phyloP scores from a whole-genome alignment of 2,797 vertebrate species.

The Balearica regulorum region DNA sequence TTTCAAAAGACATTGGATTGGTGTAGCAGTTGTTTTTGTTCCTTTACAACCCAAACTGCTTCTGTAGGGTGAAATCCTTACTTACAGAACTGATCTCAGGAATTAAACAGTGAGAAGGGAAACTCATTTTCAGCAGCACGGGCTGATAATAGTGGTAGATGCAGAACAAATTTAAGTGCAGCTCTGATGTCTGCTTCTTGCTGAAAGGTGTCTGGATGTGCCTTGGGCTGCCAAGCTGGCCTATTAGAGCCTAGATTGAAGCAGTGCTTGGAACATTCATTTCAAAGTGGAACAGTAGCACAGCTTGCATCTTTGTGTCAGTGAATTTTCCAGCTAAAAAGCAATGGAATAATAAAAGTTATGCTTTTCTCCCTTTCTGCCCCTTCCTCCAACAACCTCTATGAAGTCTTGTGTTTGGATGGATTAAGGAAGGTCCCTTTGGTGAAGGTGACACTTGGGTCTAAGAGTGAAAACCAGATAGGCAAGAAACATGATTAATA shows the following conservation, averaged over 20 bases:
- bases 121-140: neutral
- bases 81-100: neutral
- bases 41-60: neutral
- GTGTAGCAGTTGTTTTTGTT: constrained; percentile 62
- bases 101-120: neutral
- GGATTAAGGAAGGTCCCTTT: neutral
- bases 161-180: neutral
- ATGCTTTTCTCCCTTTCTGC: neutral
- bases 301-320: neutral
- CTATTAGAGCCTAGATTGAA: neutral
- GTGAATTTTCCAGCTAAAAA: neutral
- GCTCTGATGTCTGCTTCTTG: neutral
- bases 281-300: neutral
- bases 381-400: neutral
- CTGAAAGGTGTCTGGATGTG: neutral
- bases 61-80: neutral
- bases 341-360: neutral
- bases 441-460: neutral
- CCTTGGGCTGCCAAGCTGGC: neutral
- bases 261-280: neutral
- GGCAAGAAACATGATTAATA: neutral
- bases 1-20: constrained; percentile 71
- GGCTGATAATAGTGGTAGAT: neutral
- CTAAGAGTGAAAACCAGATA: neutral
- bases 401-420: neutral